These are phyloP conservation scores for Phaenicophaeus curvirostris DNA, from an alignment of 2,797 vertebrate genomes.

Conservation along the genomic window DNA sequence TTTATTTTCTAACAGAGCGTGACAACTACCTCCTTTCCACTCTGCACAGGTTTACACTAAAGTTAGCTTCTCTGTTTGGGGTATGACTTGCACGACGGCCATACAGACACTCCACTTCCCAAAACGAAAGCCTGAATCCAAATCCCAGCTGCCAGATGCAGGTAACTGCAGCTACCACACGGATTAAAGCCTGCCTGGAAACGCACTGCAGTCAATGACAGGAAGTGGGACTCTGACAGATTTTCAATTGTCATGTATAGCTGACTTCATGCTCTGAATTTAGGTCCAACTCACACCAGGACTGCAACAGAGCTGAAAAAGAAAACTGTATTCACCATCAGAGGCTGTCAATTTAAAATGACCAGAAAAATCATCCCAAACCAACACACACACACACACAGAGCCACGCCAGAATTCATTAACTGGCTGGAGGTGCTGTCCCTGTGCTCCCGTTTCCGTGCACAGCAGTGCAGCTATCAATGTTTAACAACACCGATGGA, in stretches of 20 bases:
- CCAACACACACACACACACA: accelerated
- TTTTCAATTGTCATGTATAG: not conserved
- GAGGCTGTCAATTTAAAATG: not conserved
- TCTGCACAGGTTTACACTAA: not conserved
- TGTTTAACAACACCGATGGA: not conserved
- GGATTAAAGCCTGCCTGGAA: not conserved
- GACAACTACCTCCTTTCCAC: not conserved
- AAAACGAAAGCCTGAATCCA: not conserved
- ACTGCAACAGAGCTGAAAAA: not conserved
- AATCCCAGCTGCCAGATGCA: not conserved
- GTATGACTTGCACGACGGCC: not conserved
- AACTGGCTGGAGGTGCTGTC: not conserved
- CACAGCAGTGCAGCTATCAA: not conserved
- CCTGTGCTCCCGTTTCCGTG: not conserved
- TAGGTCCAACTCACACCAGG: not conserved
- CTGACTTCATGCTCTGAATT: not conserved
- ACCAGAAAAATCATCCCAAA: too few relatives aligned
- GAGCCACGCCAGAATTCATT: not conserved
- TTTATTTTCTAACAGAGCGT: not conserved
- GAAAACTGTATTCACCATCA: not conserved
- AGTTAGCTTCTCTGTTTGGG: not conserved
- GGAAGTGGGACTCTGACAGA: not conserved
- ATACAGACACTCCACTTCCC: not conserved
- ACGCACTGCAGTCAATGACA: not conserved
- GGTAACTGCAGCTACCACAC: not conserved